Evolutionary conservation across 2,113 vertebrate genomes (phyloP), one percentile per base, ranked within the genome.

Genomic region (Xenopus laevis): DNA sequence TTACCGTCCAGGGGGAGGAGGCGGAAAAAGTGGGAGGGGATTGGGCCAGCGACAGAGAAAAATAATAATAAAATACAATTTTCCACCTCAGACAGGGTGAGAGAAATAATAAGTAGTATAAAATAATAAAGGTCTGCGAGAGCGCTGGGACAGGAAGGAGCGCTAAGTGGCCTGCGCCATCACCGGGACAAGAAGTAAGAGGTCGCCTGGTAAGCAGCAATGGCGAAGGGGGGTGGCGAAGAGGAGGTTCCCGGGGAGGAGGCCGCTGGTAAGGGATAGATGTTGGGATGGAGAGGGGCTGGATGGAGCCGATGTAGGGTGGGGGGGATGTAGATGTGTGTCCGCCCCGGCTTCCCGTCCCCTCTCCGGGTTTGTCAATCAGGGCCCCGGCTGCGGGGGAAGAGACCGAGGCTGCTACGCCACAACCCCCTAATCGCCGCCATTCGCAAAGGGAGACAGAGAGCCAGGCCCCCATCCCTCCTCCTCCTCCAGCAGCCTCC

Each of bases 401-500:
- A 89, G 89, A 79, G 89, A 90, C 89, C 88, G 92, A 91, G 94
- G 94, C 93, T 93, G 94, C 92, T 92, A 94, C 93, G 91, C 52
- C 52, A 55, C 52, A 55, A 7, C 90, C 94, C 92, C 92, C 93
- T 95, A 93, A 86, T 87, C 83, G 86, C 86, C 85, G 86, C 88
- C 86, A 89, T 87, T 82, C 86, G 85, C 83, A 85, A 85, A 73
- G 72, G 65, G 72, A 76, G 72, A 72, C 71, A 76, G 63, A 65
- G 86, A 59, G 86, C 86, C 84, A 79, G 52, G 52, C 52, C 79
- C 74, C 80, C n/a, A n/a, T n/a, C n/a, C n/a, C n/a, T n/a, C n/a
- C n/a, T n/a, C n/a, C n/a, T n/a, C n/a, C n/a, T n/a, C n/a, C n/a
- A n/a, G 78, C 52, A 74, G 84, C 84, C 87, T 85, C 83, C 87